Evolutionary conservation across 2,113 vertebrate species (phyloP), one percentile per base, ranked within the genome.

Genomic region (Notiomystis cincta): DNA sequence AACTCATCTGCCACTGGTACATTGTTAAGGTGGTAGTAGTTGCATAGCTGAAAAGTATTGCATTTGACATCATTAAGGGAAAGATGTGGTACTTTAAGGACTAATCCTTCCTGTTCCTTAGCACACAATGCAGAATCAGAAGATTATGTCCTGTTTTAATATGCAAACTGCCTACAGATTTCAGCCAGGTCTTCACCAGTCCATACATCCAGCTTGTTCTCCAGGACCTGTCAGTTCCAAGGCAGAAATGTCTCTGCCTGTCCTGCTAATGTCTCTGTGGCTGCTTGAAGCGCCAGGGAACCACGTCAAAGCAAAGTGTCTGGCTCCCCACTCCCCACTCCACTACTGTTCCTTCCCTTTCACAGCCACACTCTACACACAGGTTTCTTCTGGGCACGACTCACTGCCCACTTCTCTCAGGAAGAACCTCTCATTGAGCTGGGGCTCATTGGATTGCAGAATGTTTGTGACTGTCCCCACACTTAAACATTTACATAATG

Each of bases 271-370:
- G 13, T 69, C 24, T 75, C 64, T 62, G 45, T 40, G 64, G 54
- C 48, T 7, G 0, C 42, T 33, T 73, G 53, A 20, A 61, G 58
- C 64, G 35, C 28, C n/a, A 38, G 14, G n/a, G 38, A 87, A n/a
- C 20, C 24, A 30, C 0, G 0, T 25, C 48, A 50, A 67, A 77
- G 48, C 0, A 1, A 25, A 19, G 33, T 4, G 0, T 27, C 60
- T 47, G 20, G 27, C 12, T 62, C 17, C 38, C 19, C 1, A 1
- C 15, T 84, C 31, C 58, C 27, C 15, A 33, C 13, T 50, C 45
- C 1, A 0, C 45, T 76, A 6, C 42, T 42, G 1, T 35, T 20
- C 38, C 48, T 85, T 85, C 66, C 33, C 67, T 89, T 84, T 51
- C 58, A 69, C 53, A 95, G 37, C 44, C 40, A 65, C 50, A 4